Conservation (phyloP, 2,113 vertebrate genomes). For the Erythrolamprus reginae region DNA sequence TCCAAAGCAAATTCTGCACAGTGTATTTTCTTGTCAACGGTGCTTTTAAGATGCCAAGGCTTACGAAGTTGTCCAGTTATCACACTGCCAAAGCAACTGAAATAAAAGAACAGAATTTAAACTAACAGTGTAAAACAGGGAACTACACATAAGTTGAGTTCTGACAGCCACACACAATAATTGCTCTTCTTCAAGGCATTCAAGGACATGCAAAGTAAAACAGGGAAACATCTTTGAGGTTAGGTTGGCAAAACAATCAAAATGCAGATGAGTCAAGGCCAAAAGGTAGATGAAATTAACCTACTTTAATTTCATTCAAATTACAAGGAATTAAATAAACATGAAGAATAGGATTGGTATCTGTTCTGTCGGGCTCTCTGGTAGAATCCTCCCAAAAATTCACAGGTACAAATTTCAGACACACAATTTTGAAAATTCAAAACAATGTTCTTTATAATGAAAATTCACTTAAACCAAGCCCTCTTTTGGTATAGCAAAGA, state of each 20-base stretch:
- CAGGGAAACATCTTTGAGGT: background rate
- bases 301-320: background rate
- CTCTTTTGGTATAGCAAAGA: too few species aligned
- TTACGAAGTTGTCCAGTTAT: slow-evolving; percentile 43
- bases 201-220: slow-evolving; percentile 46
- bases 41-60: slow-evolving; percentile 47
- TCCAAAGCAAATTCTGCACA: slow-evolving; percentile 47
- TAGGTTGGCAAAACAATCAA: background rate
- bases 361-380: too few species aligned
- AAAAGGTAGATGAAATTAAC: background rate
- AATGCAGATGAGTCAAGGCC: background rate
- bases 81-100: slow-evolving; percentile 42
- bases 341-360: background rate
- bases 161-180: slow-evolving; percentile 60
- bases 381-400: too few species aligned
- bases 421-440: too few species aligned
- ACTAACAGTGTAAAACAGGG: slow-evolving; percentile 40
- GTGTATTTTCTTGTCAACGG: slow-evolving; percentile 43
- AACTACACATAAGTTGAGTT: slow-evolving; percentile 54
- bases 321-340: background rate
- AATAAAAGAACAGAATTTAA: slow-evolving; percentile 59
- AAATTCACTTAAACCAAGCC: too few species aligned
- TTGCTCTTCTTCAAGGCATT: slow-evolving; percentile 57
- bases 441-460: too few species aligned
- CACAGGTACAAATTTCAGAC: too few species aligned